Evolutionary conservation across 2,888 invertebrate genomes (phyloP), one percentile per base, ranked within the genome.

Genomic region (Diarsia brunnea): DNA sequence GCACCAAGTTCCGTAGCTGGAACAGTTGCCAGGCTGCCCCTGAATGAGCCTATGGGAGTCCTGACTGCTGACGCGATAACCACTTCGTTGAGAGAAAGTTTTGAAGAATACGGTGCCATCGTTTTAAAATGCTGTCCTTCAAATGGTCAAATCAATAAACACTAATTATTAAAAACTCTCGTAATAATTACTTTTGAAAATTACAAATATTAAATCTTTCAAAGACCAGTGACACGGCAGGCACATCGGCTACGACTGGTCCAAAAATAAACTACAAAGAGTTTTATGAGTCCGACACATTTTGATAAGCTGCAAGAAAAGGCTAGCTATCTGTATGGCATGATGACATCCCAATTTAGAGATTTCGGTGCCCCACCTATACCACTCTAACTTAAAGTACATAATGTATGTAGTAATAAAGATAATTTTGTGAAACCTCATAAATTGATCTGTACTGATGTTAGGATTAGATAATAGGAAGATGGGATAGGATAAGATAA

Each of bases 41-140:
- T 97, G 94, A 99, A 99, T 61, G 99, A 99, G 53, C 99, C 99
- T 85, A 99, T 99, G 0, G 99, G 99, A 64, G 99, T 99, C 86
- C 99, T 97, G 3, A 98, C 98, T 55, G 99, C 99, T 84, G 99
- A 98, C 49, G 98, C 98, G 90, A 99, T 99, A 24, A 99, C 98
- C 55, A 99, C 99, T 93, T 99, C 99, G 94, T 98, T 97, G 69
- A 98, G 95, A 24, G 95, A 93, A 82, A 96, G 93, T 92, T 96
- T 96, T 31, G 95, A 91, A 38, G 95, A 95, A 90, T 95, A 95
- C 74, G 94, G 90, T 84, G 96, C 94, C 96, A 96, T 96, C 87
- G 92, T 91, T 92, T 88, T 92, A 72, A 93, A 88, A 86, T 94
- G 88, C 95, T 95, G 89, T 81, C 81, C 85, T 88, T 75, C 72